These are phyloP conservation scores for Phocides pigmalion DNA, from an alignment of 1,140 invertebrate species.

Conservation along the genomic window DNA sequence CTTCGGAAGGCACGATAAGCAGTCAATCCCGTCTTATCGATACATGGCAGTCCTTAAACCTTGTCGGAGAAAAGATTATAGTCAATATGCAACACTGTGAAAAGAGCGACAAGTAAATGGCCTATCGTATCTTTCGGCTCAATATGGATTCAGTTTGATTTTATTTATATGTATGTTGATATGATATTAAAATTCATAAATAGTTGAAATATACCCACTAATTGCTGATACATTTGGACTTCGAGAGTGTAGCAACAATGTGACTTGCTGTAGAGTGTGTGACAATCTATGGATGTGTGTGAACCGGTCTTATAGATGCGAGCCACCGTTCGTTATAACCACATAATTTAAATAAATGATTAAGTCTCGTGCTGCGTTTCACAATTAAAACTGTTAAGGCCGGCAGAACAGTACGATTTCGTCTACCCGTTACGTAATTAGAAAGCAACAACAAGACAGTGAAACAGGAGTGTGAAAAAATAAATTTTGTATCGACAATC, in stretches of 20 bases:
- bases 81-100: too few species aligned
- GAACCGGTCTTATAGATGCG: conserved; percentile 67
- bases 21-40: too few species aligned
- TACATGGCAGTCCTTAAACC: too few species aligned
- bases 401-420: conserved; percentile 54
- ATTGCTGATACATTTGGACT: conserved; percentile 46
- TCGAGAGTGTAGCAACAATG: conserved; percentile 51
- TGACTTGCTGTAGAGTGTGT: conserved; percentile 42
- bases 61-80: too few species aligned
- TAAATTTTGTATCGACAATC: background rate
- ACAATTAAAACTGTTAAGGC: conserved; percentile 73
- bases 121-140: too few species aligned
- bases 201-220: conserved; percentile 12
- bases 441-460: conserved; percentile 47
- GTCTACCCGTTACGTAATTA: conserved; percentile 68
- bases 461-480: conserved; percentile 3
- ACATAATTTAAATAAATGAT: conserved; percentile 74
- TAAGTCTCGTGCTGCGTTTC: conserved; percentile 62
- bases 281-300: conserved; percentile 45
- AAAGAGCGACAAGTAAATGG: too few species aligned
- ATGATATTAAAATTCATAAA: conserved; percentile 6
- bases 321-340: conserved; percentile 66
- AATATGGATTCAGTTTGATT: too few species aligned
- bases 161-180: background rate
- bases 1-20: too few species aligned